Conservation (phyloP, 2,888 invertebrate species). For the Sylvicola cinctus region DNA sequence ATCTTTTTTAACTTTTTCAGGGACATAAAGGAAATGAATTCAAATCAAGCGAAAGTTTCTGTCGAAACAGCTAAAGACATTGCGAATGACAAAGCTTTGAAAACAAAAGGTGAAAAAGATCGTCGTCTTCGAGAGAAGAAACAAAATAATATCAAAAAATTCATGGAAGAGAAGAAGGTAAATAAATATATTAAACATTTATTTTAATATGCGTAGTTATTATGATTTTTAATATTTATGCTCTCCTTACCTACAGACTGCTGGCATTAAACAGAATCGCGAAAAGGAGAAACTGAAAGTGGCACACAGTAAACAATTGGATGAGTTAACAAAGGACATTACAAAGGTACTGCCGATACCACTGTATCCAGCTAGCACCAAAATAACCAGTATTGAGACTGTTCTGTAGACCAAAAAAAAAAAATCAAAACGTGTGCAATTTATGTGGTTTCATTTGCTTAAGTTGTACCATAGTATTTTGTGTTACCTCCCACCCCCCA, state of each 20-base stretch:
- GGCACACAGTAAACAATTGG: conserved; percentile 80
- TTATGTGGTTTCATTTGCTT: not conserved
- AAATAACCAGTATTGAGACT: conserved; percentile 18
- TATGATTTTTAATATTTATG: too few relatives aligned
- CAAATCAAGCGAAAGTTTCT: conserved; percentile 84
- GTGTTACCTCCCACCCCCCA: conserved; percentile 1
- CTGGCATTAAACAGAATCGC: conserved; percentile 72
- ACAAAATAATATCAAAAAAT: conserved; percentile 93
- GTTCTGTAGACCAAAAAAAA: conserved; percentile 16
- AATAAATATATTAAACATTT: not conserved
- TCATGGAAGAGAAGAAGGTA: conserved; percentile 83
- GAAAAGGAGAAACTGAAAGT: conserved; percentile 83
- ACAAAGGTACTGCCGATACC: conserved; percentile 40
- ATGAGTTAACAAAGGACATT: conserved; percentile 71
- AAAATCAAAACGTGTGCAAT: not conserved
- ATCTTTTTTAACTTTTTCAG: conserved; percentile 24
- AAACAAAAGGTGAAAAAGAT: conserved; percentile 94
- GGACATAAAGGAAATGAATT: conserved; percentile 90
- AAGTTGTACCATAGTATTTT: conserved; percentile 5
- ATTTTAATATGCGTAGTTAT: too few relatives aligned
- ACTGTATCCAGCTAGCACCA: conserved; percentile 11
- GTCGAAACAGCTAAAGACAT: conserved; percentile 95
- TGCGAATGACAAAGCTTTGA: conserved; percentile 83
- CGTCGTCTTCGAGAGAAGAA: conserved; percentile 83
- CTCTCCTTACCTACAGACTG: conserved; percentile 34